These are phyloP conservation scores for Nomada ferruginata DNA, from an alignment of 2,888 invertebrate genomes.

Conservation along the genomic window DNA sequence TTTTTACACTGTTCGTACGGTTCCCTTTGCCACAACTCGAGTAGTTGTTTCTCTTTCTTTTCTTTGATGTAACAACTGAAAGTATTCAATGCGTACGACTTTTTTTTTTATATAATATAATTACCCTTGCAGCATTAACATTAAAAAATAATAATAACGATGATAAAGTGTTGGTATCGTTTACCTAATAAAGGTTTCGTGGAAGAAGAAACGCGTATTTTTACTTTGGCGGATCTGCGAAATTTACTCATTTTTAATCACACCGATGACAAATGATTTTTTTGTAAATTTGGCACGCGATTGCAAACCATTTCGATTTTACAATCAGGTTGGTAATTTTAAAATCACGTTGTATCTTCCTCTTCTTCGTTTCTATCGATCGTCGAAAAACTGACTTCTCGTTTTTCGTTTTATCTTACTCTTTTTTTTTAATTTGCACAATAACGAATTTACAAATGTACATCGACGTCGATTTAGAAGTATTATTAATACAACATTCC, in stretches of 20 bases:
- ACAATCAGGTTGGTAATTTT: slow-evolving; percentile 11
- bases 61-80: slow-evolving; percentile 33
- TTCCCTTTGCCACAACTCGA: slow-evolving; percentile 21
- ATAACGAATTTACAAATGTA: slow-evolving; percentile 49
- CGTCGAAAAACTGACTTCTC: slow-evolving; percentile 40
- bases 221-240: slow-evolving; percentile 14
- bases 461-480: slow-evolving; percentile 55
- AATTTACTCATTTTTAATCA: no score
- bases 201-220: background rate
- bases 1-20: slow-evolving; percentile 13
- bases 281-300: slow-evolving; percentile 34
- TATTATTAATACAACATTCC: slow-evolving; percentile 69
- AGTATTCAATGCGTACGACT: slow-evolving; percentile 29
- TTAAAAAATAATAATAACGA: no score
- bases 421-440: slow-evolving; percentile 44
- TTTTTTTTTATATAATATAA: slow-evolving; percentile 9
- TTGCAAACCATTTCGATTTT: slow-evolving; percentile 24
- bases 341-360: slow-evolving; percentile 43
- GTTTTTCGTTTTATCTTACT: no score
- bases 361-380: slow-evolving; percentile 22
- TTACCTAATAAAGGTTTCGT: slow-evolving; percentile 20
- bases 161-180: background rate
- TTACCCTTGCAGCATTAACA: background rate
- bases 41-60: slow-evolving; percentile 31
- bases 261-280: background rate